Evolutionary conservation across 2,797 vertebrate species (phyloP).

Genomic region (Cryptoblepharus egeriae): DNA sequence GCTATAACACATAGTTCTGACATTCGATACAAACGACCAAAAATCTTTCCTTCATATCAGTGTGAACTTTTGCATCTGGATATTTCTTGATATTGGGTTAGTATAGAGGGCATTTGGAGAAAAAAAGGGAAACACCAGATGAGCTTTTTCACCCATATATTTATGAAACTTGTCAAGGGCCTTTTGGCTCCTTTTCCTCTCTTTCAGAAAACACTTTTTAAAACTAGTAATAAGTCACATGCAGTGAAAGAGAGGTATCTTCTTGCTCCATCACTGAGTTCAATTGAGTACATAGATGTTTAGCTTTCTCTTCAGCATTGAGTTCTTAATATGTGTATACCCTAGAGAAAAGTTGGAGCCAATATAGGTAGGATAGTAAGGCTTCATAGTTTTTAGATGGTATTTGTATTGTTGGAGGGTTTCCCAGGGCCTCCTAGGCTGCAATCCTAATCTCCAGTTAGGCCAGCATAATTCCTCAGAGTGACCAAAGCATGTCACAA

Average conservation of each 20-base stretch:
- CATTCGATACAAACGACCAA: constrained; percentile 39
- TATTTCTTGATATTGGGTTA: constrained; percentile 53
- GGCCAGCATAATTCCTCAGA: no score
- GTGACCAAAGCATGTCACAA: no score
- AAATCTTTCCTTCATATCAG: constrained; percentile 37
- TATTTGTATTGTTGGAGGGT: no score
- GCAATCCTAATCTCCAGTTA: no score
- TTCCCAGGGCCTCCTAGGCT: no score
- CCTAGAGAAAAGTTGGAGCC: no score
- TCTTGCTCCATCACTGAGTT: neutral
- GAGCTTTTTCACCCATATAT: constrained; percentile 15
- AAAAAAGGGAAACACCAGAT: neutral
- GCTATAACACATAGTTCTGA: constrained; percentile 49
- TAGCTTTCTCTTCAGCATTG: neutral
- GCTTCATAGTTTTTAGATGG: no score
- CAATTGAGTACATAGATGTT: neutral
- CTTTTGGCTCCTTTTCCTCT: neutral
- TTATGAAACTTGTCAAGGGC: neutral
- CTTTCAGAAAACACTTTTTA: neutral
- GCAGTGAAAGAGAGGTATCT: neutral
- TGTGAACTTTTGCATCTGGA: constrained; percentile 37
- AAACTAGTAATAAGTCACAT: neutral
- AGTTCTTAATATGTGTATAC: neutral
- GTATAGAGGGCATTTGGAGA: constrained; percentile 8
- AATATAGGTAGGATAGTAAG: neutral